Conservation (phyloP, 2,113 vertebrate genomes). For the Dasypus novemcinctus region DNA sequence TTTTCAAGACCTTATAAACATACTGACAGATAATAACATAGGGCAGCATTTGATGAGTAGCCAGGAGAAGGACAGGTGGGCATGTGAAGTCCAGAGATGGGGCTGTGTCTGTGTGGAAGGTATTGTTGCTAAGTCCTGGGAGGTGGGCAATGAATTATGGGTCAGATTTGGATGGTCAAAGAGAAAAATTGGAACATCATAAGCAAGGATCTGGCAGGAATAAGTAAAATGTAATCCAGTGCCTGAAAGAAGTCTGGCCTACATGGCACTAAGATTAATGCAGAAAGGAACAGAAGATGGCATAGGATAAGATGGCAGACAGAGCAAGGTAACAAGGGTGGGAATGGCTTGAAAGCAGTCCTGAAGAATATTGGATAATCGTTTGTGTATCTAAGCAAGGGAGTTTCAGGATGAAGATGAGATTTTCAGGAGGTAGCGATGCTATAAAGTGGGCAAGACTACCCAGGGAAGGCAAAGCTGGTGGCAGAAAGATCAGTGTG, state of each 20-base stretch:
- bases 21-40: not conserved
- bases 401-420: not conserved
- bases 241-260: not conserved
- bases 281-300: not conserved
- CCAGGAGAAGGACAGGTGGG: not conserved
- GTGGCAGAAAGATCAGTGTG: not conserved
- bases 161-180: not conserved
- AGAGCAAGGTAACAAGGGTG: not conserved
- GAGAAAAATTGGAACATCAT: not conserved
- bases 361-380: not conserved
- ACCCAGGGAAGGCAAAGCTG: not conserved
- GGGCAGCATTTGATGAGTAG: not conserved
- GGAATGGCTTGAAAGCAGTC: not conserved
- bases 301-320: not conserved
- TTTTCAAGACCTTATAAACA: conserved; percentile 1
- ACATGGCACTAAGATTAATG: not conserved
- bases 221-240: not conserved
- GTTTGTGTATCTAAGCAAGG: not conserved
- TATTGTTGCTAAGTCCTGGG: not conserved
- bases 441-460: not conserved
- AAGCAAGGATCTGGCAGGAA: not conserved
- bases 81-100: conserved; percentile 25
- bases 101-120: not conserved
- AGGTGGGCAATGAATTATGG: not conserved
- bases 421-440: not conserved